Base-by-base conservation (phyloP, 2,888 invertebrate genomes). In the Tortricodes alternella region DNA sequence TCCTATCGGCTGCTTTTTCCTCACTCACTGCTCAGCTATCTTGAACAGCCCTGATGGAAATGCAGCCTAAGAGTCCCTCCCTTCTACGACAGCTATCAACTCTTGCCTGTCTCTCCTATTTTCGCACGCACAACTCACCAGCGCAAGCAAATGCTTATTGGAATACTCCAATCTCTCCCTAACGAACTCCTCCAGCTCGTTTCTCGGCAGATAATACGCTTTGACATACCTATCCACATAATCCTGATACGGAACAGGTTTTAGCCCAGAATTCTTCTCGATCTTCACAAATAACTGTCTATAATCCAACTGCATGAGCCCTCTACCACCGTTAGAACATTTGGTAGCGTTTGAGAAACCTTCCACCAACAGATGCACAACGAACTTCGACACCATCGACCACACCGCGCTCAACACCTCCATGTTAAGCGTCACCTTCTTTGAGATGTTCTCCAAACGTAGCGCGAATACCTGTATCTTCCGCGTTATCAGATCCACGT, bases 221-320 rank as follows among this genome's bases (percentile, higher is more conserved):
- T 99, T 99, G 0, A 99, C 96, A 76, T 98, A 99, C 51, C 93
- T 93, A 83, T 99, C 99, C 0, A 99, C 98, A 71, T 96, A 97
- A 52, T 96, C 95, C 62, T 95, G 94, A 72, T 96, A 96, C 0
- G 98, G 97, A 11, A 97, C 92, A 2, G 98, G 98, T 73, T 95
- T 94, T 5, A 97, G 77, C 0, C 94, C 93, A 0, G 97, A 95
- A 51, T 98, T 94, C 71, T 95, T 94, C 81, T 99, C 98, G 48
- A 97, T 91, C 77, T 98, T 98, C 16, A 96, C 94, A 64, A 98
- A 93, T 61, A 99, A 94, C 78, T 99, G 99, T 5, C 98, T 96
- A 74, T 98, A 99, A 90, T 99, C 99, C 16, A 99, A 89, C 76
- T 99, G 99, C 99, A 99, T 99, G 7, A 99, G 85, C 0, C 98